These are phyloP conservation scores for Cephus rjabovi DNA, from an alignment of 2,888 invertebrate species.

Conservation along the genomic window DNA sequence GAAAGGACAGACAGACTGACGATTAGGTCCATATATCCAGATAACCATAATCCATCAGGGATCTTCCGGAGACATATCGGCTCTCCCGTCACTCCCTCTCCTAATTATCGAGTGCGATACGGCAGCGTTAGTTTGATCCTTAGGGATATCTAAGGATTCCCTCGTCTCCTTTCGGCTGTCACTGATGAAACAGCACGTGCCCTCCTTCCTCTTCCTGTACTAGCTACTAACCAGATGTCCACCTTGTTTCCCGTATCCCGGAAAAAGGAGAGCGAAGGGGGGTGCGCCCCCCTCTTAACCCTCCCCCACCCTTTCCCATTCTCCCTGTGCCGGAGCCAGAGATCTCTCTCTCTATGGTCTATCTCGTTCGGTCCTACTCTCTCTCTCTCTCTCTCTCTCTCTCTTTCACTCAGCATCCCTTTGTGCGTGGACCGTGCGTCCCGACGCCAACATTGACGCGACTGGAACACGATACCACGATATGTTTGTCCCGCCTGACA, in stretches of 20 bases:
- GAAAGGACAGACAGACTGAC: constrained; percentile 10
- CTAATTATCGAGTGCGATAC: background rate
- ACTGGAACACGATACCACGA: constrained; percentile 31
- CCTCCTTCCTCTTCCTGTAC: background rate
- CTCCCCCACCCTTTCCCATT: background rate
- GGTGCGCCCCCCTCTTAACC: too few species aligned
- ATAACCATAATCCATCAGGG: background rate
- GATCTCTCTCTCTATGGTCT: background rate
- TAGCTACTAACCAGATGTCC: background rate
- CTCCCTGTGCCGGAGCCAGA: background rate
- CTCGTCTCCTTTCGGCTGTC: background rate
- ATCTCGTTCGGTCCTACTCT: background rate
- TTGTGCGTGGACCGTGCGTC: constrained; percentile 3
- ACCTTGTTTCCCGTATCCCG: background rate
- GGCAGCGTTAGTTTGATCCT: background rate
- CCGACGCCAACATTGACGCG: constrained; percentile 14
- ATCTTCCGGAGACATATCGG: background rate
- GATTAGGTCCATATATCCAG: background rate
- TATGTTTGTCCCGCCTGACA: constrained; percentile 36
- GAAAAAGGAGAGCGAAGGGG: background rate
- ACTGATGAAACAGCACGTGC: background rate
- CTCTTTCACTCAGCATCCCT: constrained; percentile 12
- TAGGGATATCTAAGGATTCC: background rate
- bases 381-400: background rate
- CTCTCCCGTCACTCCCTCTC: background rate